A percentile compares a stretch with the other conserved stretches of the same genome.
Evolutionary conservation across 1,140 invertebrate species (phyloP).

Genomic region (Tribolium castaneum): DNA sequence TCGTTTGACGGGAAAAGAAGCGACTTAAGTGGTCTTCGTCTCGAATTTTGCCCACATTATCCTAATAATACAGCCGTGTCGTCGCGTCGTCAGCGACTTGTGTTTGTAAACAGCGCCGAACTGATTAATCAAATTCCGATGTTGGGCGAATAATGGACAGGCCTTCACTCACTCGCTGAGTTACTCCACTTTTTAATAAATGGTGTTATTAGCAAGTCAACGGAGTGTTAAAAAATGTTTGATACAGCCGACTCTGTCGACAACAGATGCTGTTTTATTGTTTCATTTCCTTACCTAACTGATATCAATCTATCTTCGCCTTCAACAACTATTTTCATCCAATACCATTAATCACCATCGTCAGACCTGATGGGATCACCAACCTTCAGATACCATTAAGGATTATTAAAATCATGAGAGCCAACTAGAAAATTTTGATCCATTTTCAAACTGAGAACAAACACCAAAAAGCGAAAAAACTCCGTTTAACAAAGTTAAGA

Average conservation of each 20-base stretch:
- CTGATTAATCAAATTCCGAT: constrained; percentile 10
- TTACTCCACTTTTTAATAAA: neutral
- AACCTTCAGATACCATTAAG: neutral
- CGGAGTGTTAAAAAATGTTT: constrained; percentile 9
- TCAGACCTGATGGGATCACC: neutral
- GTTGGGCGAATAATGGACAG: neutral
- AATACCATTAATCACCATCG: neutral
- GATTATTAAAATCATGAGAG: neutral
- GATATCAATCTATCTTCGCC: constrained; percentile 5
- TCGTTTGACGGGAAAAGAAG: constrained; percentile 17
- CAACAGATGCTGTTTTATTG: constrained; percentile 19
- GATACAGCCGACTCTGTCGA: neutral
- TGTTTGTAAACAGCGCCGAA: constrained; percentile 10
- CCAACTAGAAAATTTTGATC: neutral
- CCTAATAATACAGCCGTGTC: neutral
- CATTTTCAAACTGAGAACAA: neutral
- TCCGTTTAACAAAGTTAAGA: too few relatives aligned
- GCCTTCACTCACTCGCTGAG: neutral
- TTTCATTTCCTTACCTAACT: constrained; percentile 18
- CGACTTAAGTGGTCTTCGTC: constrained; percentile 8
- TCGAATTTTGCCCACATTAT: neutral
- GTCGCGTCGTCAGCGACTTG: neutral
- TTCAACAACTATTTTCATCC: neutral
- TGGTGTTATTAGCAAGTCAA: constrained; percentile 22
- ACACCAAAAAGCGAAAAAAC: too few relatives aligned